phyloP scores from a whole-genome alignment of 92 coral and sea anemone genomes.

The Scolanthus callimorphus region DNA sequence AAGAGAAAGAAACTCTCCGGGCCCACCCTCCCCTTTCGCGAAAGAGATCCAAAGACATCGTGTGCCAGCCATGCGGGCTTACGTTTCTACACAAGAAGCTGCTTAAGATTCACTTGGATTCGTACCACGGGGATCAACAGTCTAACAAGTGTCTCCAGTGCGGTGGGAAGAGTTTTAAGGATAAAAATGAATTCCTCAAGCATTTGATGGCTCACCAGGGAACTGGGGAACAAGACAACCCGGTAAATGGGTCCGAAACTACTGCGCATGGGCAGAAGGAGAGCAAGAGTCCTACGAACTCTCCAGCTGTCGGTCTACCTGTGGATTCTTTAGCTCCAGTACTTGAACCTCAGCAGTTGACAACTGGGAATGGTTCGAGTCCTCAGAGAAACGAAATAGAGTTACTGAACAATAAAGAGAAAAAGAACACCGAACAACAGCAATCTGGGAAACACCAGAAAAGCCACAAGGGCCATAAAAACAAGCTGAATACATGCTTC shows the following conservation, averaged over 20 bases:
- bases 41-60: slow-evolving; percentile 48
- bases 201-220: slow-evolving; percentile 84
- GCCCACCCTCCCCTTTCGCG: slow-evolving; percentile 10
- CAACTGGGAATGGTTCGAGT: not conserved
- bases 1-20: no score
- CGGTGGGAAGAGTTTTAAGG: slow-evolving; percentile 53
- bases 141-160: slow-evolving; percentile 73
- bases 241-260: not conserved
- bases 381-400: no score
- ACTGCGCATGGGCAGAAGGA: not conserved
- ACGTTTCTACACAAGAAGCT: slow-evolving; percentile 83
- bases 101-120: slow-evolving; percentile 78
- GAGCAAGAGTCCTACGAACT: not conserved
- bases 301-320: not conserved
- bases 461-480: not conserved
- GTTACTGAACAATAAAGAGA: not conserved
- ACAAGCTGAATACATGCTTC: slow-evolving; percentile 63
- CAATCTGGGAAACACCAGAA: not conserved
- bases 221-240: slow-evolving; percentile 10
- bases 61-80: slow-evolving; percentile 75
- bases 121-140: slow-evolving; percentile 74
- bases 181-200: slow-evolving; percentile 67
- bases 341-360: not conserved
- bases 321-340: not conserved
- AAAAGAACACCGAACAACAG: not conserved